Evolutionary conservation across 37 sponge, comb jelly and placozoan genomes (phyloP).

Genomic region (Ianthella basta): DNA sequence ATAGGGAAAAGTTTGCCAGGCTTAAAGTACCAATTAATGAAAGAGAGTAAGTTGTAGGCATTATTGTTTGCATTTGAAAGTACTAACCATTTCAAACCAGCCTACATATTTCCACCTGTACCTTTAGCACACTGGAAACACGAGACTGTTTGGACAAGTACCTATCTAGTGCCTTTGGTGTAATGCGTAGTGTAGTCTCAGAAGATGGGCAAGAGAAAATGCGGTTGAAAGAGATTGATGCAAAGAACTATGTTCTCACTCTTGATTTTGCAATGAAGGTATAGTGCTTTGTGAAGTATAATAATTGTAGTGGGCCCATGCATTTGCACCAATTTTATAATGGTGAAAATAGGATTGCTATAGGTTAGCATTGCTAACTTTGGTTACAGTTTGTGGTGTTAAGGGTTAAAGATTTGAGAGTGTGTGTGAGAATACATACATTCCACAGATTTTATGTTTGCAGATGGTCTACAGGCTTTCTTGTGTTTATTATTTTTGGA

Average conservation of each 20-base stretch:
- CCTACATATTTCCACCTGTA: too few relatives aligned
- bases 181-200: conserved; percentile 34
- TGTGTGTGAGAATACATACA: too few relatives aligned
- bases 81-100: neutral
- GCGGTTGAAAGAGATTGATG: conserved; percentile 67
- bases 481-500: too few relatives aligned
- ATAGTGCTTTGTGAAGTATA: neutral
- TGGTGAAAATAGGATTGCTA: too few relatives aligned
- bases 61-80: neutral
- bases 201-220: neutral
- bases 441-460: too few relatives aligned
- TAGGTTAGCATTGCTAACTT: too few relatives aligned
- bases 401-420: too few relatives aligned
- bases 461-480: too few relatives aligned
- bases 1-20: conserved; percentile 44
- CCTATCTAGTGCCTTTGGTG: conserved; percentile 74
- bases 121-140: conserved; percentile 50
- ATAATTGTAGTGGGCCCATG: too few relatives aligned
- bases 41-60: conserved; percentile 37
- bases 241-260: conserved; percentile 86
- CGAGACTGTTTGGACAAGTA: conserved; percentile 68
- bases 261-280: conserved; percentile 82
- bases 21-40: conserved; percentile 70
- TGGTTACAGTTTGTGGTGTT: too few relatives aligned
- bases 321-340: too few relatives aligned